phyloP scores from a whole-genome alignment of 2,113 vertebrate species.

The Xiphophorus maculatus region DNA sequence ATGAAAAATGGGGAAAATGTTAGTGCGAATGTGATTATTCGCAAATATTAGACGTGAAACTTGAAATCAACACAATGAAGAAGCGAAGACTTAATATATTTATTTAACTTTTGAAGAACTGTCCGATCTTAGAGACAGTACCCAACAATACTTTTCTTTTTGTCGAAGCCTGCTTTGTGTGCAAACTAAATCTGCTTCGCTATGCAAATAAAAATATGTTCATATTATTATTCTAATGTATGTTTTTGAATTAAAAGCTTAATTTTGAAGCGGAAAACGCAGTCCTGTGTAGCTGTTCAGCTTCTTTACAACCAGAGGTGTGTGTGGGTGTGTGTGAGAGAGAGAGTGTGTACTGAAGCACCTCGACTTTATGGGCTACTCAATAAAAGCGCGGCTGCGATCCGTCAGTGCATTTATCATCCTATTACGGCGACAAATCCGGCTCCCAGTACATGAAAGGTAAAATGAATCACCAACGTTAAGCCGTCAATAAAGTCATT shows the following conservation, averaged over 20 bases:
- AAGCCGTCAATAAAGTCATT: conserved; percentile 99
- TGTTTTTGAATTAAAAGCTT: background rate
- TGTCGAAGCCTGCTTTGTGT: too few species aligned
- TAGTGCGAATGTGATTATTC: too few species aligned
- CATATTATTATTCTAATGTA: background rate
- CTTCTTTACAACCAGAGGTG: conserved; percentile 18
- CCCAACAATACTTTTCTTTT: background rate
- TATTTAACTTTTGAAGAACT: background rate
- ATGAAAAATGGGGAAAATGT: background rate
- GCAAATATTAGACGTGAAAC: too few species aligned
- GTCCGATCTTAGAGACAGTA: too few species aligned
- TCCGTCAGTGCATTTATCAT: conserved; percentile 97
- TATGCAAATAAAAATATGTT: too few species aligned
- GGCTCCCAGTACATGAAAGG: conserved; percentile 92
- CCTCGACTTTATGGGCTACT: conserved; percentile 71
- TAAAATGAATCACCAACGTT: conserved; percentile 98
- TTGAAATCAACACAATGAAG: background rate
- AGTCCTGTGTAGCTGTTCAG: background rate
- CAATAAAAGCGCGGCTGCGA: conserved; percentile 87
- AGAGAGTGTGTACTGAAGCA: conserved; percentile 8
- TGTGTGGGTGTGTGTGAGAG: conserved; percentile 4
- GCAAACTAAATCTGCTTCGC: too few species aligned
- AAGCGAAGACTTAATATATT: background rate
- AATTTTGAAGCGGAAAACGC: background rate
- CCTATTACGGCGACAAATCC: conserved; percentile 97